A percentile compares a stretch with the other conserved stretches of the same genome.
Conservation (phyloP, 2,888 invertebrate species). For the Amorpha juglandis region DNA sequence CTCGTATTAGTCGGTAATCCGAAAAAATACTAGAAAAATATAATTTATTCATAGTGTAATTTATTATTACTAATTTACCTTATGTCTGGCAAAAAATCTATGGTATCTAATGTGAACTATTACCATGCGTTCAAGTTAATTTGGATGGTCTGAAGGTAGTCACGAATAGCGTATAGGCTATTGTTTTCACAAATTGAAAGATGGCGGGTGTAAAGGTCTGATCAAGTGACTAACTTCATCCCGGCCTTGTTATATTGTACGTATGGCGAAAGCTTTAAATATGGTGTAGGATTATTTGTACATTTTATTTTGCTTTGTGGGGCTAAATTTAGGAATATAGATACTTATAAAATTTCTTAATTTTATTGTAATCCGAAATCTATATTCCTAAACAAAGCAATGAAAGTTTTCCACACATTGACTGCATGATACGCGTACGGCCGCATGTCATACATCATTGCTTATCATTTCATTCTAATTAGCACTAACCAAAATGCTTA, state of each 20-base stretch:
- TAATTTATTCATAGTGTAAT: neutral
- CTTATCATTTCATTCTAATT: conserved; percentile 64
- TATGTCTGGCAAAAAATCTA: conserved; percentile 14
- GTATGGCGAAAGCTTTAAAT: neutral
- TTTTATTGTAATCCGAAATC: neutral
- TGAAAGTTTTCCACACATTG: conserved; percentile 35
- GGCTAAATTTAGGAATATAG: conserved; percentile 35
- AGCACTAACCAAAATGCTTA: conserved; percentile 69
- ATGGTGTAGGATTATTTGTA: neutral
- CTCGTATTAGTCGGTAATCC: neutral
- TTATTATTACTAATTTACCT: neutral
- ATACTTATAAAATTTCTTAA: neutral
- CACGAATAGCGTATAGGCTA: too few relatives aligned
- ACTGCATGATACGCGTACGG: conserved; percentile 51
- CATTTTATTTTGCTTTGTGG: conserved; percentile 7
- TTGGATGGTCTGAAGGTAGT: too few relatives aligned
- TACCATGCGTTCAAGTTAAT: too few relatives aligned
- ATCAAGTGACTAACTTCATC: too few relatives aligned
- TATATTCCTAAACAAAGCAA: conserved; percentile 40
- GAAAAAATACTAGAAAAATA: too few relatives aligned
- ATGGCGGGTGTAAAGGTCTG: too few relatives aligned
- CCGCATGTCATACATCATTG: conserved; percentile 61
- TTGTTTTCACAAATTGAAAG: too few relatives aligned
- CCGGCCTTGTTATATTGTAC: too few relatives aligned
- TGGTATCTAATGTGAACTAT: conserved; percentile 1